A percentile compares a stretch with the other conserved stretches of the same genome.
phyloP scores from a whole-genome alignment of 2,888 invertebrate genomes.

The Papilio gigon region DNA sequence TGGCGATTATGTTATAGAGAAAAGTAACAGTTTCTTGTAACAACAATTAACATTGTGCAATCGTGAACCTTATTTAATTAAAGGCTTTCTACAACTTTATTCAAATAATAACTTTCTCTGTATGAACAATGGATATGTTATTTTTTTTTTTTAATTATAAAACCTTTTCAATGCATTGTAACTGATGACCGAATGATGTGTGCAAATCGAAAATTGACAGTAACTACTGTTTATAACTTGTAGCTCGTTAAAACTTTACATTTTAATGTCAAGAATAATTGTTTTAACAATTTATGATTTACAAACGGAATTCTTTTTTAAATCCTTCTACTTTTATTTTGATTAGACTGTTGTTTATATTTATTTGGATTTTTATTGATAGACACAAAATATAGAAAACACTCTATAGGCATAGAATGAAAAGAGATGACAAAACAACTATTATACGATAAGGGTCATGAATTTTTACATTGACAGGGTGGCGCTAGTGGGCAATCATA shows the following conservation, averaged over 20 bases:
- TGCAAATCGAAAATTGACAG: slow-evolving; percentile 24
- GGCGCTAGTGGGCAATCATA: too few species aligned
- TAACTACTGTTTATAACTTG: neutral
- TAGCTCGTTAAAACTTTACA: neutral
- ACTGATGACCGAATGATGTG: slow-evolving; percentile 12
- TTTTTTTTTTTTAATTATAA: slow-evolving; percentile 34
- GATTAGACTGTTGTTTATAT: too few species aligned
- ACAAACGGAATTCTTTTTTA: too few species aligned
- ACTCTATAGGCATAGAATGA: too few species aligned
- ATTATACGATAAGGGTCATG: too few species aligned
- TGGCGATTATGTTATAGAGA: slow-evolving; percentile 53
- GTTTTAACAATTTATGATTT: too few species aligned
- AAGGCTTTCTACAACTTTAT: slow-evolving; percentile 41
- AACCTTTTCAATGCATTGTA: slow-evolving; percentile 9
- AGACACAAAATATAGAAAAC: too few species aligned
- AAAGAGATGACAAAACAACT: too few species aligned
- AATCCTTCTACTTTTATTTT: neutral
- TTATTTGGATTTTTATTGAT: too few species aligned
- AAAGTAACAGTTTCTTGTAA: slow-evolving; percentile 61
- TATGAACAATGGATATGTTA: slow-evolving; percentile 34
- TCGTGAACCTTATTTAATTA: slow-evolving; percentile 50
- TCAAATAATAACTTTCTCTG: slow-evolving; percentile 34
- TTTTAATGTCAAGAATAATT: neutral
- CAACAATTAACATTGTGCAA: slow-evolving; percentile 61
- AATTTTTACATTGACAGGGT: too few species aligned